A percentile compares a stretch with the other conserved stretches of the same genome.
These are phyloP conservation scores for Caenorhabditis sulstoni DNA, from an alignment of 2,888 invertebrate genomes.

Conservation along the genomic window DNA sequence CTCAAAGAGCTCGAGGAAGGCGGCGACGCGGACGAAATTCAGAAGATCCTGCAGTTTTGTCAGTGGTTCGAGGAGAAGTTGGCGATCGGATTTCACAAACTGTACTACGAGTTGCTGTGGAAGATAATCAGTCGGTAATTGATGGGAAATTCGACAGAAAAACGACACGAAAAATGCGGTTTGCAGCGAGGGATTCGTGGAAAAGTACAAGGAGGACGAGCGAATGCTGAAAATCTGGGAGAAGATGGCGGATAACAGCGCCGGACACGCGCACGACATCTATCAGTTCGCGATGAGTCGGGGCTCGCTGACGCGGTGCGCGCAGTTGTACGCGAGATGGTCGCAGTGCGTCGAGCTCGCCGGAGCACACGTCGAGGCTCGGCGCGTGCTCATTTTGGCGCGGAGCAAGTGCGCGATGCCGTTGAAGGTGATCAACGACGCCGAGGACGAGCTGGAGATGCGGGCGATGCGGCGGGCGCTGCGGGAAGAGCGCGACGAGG, in stretches of 20 bases:
- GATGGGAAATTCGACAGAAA: neutral
- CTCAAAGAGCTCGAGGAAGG: conserved; percentile 10
- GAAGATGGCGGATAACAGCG: conserved; percentile 68
- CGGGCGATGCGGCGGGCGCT: conserved; percentile 64
- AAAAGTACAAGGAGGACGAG: conserved; percentile 60
- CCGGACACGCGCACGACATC: conserved; percentile 69
- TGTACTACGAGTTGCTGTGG: conserved; percentile 68
- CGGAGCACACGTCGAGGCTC: conserved; percentile 61
- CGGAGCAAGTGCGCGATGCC: conserved; percentile 59
- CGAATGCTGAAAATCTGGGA: conserved; percentile 70
- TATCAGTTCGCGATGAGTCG: conserved; percentile 66
- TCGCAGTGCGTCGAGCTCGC: conserved; percentile 61
- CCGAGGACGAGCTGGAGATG: conserved; percentile 68
- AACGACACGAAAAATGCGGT: conserved; percentile 18
- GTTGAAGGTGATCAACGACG: conserved; percentile 58
- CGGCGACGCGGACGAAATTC: conserved; percentile 28
- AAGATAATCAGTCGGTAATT: conserved; percentile 57
- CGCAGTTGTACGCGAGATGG: conserved; percentile 67
- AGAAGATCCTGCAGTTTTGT: conserved; percentile 58
- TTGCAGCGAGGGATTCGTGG: conserved; percentile 27
- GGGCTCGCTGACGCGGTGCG: conserved; percentile 49
- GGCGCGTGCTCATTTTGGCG: conserved; percentile 58
- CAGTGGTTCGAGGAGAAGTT: conserved; percentile 69
- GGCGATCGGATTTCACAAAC: conserved; percentile 64
- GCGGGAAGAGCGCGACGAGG: conserved; percentile 25